A percentile compares a stretch with the other conserved stretches of the same genome.
Conservation (phyloP, 2,888 invertebrate genomes). For the Leptinotarsa tumamoca region DNA sequence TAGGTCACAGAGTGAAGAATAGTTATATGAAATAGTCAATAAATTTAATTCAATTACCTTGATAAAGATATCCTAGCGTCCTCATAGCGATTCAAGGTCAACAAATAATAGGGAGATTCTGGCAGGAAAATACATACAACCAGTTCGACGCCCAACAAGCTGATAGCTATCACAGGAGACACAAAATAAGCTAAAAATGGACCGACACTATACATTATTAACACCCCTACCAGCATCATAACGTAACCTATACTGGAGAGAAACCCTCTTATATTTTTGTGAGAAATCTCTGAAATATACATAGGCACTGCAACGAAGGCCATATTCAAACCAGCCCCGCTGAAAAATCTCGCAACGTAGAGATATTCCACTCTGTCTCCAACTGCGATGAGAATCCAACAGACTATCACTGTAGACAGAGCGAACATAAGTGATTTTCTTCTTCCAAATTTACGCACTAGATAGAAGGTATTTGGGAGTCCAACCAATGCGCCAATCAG, state of each 20-base stretch:
- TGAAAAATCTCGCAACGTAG: slow-evolving; percentile 60
- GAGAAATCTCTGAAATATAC: slow-evolving; percentile 64
- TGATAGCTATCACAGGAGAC: slow-evolving; percentile 59
- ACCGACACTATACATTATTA: slow-evolving; percentile 59
- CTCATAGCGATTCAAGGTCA: slow-evolving; percentile 57
- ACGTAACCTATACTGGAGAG: slow-evolving; percentile 60
- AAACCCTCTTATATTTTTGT: slow-evolving; percentile 61
- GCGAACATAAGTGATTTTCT: slow-evolving; percentile 62
- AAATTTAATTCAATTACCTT: slow-evolving; percentile 48
- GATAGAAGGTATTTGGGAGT: slow-evolving; percentile 60
- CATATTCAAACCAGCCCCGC: slow-evolving; percentile 55
- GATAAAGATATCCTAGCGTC: slow-evolving; percentile 57
- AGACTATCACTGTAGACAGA: slow-evolving; percentile 57
- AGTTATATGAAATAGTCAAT: no score
- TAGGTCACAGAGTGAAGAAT: no score
- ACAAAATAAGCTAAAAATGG: slow-evolving; percentile 60
- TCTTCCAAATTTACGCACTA: slow-evolving; percentile 60
- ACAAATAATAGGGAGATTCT: slow-evolving; percentile 63
- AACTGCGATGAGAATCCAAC: slow-evolving; percentile 61
- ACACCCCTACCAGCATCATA: slow-evolving; percentile 61
- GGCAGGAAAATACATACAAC: slow-evolving; percentile 63
- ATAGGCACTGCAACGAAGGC: slow-evolving; percentile 63
- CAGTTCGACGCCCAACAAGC: slow-evolving; percentile 57
- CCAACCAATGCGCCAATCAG: slow-evolving; percentile 57
- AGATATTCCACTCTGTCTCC: slow-evolving; percentile 59